Evolutionary conservation across 2,113 vertebrate genomes (phyloP).

Genomic region (Pedetes capensis): DNA sequence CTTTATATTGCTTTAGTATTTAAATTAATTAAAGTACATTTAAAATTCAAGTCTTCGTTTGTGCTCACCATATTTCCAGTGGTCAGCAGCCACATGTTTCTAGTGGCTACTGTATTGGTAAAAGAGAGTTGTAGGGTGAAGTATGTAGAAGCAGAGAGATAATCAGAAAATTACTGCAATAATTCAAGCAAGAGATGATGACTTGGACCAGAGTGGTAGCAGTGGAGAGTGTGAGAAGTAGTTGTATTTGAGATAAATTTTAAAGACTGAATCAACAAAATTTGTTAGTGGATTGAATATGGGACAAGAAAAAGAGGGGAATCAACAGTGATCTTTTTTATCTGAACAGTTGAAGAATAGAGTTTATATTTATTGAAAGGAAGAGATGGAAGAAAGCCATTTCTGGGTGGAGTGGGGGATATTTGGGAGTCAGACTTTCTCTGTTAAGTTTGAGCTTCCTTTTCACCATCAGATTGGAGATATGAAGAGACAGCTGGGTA

Average conservation of each 20-base stretch:
- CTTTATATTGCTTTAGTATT: slow-evolving; percentile 12
- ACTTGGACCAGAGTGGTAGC: background rate
- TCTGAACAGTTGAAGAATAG: background rate
- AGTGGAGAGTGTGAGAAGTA: background rate
- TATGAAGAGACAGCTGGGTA: background rate
- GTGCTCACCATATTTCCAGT: background rate
- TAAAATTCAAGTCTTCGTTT: background rate
- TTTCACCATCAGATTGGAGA: background rate
- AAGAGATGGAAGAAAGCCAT: background rate
- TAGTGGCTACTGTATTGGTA: background rate
- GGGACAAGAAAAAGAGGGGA: background rate
- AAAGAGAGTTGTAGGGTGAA: no score
- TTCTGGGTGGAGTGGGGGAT: background rate
- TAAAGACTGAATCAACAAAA: background rate
- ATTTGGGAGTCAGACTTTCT: background rate
- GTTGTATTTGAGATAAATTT: background rate
- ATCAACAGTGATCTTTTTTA: background rate
- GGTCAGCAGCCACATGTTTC: background rate
- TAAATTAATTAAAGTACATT: background rate
- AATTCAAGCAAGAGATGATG: background rate
- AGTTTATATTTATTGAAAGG: background rate
- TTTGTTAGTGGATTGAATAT: background rate
- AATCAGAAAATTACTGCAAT: background rate
- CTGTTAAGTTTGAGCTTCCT: background rate
- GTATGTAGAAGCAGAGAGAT: background rate